Evolutionary conservation across 1,140 invertebrate genomes (phyloP).

Genomic region (Orchestia grillus): DNA sequence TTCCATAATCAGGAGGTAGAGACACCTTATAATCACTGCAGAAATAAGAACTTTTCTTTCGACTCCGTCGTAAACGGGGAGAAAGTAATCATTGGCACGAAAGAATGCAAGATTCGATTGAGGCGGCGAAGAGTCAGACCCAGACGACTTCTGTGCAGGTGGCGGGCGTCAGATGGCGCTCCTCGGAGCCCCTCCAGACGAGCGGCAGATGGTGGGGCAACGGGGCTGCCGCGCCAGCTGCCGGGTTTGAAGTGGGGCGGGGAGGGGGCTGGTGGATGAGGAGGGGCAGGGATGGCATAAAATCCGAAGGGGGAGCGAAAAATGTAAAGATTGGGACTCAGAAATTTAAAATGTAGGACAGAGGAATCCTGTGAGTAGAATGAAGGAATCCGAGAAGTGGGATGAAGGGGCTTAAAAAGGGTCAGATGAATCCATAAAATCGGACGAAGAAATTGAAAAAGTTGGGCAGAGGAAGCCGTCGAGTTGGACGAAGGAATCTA

Average conservation of each 20-base stretch:
- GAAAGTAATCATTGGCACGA: not conserved
- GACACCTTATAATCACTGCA: not conserved
- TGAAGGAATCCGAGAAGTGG: not conserved
- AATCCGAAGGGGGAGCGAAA: not conserved
- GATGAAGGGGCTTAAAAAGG: not conserved
- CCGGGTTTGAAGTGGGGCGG: not conserved
- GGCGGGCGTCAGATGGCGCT: not conserved
- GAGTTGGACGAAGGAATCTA: too few relatives aligned
- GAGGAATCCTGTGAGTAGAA: not conserved
- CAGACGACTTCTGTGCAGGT: not conserved
- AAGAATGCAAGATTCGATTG: not conserved
- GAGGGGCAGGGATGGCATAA: not conserved
- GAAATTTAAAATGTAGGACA: not conserved
- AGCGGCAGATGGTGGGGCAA: not conserved
- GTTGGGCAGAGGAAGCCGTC: too few relatives aligned
- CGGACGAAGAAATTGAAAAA: not conserved
- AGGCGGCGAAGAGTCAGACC: not conserved
- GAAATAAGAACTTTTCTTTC: not conserved
- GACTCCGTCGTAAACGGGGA: not conserved
- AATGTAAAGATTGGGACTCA: not conserved
- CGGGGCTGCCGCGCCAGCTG: not conserved
- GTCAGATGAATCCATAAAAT: not conserved
- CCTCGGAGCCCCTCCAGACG: not conserved
- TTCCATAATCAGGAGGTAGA: not conserved
- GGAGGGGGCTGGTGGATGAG: too few relatives aligned